phyloP scores from a whole-genome alignment of 1,140 invertebrate genomes.

The Drosophila teissieri region DNA sequence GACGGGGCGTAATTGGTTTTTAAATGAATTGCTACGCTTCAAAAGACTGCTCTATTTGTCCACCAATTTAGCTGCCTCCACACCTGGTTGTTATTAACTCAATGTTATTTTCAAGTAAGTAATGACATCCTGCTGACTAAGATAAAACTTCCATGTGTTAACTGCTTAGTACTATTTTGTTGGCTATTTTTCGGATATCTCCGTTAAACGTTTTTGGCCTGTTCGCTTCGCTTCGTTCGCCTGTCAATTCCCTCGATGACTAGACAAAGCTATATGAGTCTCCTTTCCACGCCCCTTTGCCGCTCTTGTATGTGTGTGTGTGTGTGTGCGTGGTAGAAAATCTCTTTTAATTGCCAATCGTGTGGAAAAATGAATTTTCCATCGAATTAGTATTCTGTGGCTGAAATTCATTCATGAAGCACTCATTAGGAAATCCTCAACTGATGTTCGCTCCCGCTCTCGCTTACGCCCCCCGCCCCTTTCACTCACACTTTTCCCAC shows the following conservation, averaged over 20 bases:
- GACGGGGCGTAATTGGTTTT: too few relatives aligned
- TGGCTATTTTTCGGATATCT: constrained; percentile 18
- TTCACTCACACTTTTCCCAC: constrained; percentile 7
- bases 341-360: constrained; percentile 84
- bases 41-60: too few relatives aligned
- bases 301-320: constrained; percentile 1
- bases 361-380: constrained; percentile 85
- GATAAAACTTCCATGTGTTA: too few relatives aligned
- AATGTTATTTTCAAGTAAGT: neutral
- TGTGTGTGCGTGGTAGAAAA: constrained; percentile 65
- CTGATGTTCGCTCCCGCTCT: constrained; percentile 41
- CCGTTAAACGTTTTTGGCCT: constrained; percentile 4
- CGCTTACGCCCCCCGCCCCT: neutral
- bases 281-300: constrained; percentile 4
- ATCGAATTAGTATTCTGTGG: constrained; percentile 85
- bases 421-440: constrained; percentile 84
- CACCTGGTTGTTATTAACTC: too few relatives aligned
- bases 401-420: constrained; percentile 84
- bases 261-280: constrained; percentile 69
- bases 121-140: too few relatives aligned
- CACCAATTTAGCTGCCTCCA: too few relatives aligned
- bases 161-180: too few relatives aligned
- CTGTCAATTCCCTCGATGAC: constrained; percentile 79
- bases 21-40: too few relatives aligned
- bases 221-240: constrained; percentile 42